phyloP scores from a whole-genome alignment of 1,140 invertebrate genomes.

The Neelides sp. region DNA sequence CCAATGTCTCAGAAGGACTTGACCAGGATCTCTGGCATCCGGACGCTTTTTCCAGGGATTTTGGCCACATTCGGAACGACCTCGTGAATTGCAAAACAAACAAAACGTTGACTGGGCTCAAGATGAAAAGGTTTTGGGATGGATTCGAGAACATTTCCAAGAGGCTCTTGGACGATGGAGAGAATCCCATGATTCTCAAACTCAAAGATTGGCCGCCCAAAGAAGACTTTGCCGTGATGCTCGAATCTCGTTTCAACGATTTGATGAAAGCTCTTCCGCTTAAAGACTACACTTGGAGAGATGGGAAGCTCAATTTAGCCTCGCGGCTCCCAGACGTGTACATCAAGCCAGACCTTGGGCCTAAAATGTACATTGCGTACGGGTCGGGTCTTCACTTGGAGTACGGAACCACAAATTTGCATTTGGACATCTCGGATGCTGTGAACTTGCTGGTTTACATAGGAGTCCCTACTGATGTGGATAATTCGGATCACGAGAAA shows the following conservation, averaged over 20 bases:
- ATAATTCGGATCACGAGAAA: slow-evolving; percentile 54
- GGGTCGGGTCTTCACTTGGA: slow-evolving; percentile 64
- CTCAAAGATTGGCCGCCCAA: slow-evolving; percentile 93
- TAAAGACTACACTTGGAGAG: slow-evolving; percentile 77
- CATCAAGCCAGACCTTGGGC: slow-evolving; percentile 86
- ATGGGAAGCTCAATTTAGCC: slow-evolving; percentile 78
- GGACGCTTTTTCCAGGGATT: slow-evolving; percentile 75
- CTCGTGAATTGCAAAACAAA: slow-evolving; percentile 84
- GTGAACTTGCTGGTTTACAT: slow-evolving; percentile 97
- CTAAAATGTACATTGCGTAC: slow-evolving; percentile 98
- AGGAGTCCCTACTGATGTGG: slow-evolving; percentile 67
- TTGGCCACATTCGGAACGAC: slow-evolving; percentile 82
- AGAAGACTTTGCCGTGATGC: slow-evolving; percentile 84
- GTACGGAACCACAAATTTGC: slow-evolving; percentile 90
- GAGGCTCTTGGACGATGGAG: slow-evolving; percentile 66
- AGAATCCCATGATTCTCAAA: slow-evolving; percentile 84
- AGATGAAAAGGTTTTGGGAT: slow-evolving; percentile 91
- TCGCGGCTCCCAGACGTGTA: slow-evolving; percentile 82
- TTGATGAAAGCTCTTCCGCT: slow-evolving; percentile 86
- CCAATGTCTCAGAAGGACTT: slow-evolving; percentile 65
- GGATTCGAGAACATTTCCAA: slow-evolving; percentile 78
- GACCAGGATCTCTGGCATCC: slow-evolving; percentile 74
- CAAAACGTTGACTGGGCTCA: slow-evolving; percentile 69
- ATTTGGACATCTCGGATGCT: slow-evolving; percentile 92
- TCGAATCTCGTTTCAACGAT: slow-evolving; percentile 65